Evolutionary conservation across 1,140 invertebrate species (phyloP).

Genomic region (Drosophila busckii): DNA sequence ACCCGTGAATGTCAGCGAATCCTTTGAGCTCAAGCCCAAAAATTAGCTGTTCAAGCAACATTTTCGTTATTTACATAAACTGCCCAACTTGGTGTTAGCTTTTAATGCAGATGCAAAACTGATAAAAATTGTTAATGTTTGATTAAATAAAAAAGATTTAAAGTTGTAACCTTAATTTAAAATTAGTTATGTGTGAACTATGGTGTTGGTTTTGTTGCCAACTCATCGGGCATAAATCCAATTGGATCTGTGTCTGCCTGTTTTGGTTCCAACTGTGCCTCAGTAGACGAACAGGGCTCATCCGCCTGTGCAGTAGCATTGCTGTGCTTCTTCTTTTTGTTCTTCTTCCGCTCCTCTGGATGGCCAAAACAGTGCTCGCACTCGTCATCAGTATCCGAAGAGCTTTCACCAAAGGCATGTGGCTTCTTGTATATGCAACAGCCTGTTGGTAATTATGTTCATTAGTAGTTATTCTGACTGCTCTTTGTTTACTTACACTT

Average conservation of each 20-base stretch:
- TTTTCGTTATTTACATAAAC: slow-evolving; percentile 1
- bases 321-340: slow-evolving; percentile 34
- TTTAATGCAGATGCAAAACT: slow-evolving; percentile 7
- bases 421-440: slow-evolving; percentile 94
- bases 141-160: slow-evolving; percentile 6
- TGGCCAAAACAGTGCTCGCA: slow-evolving; percentile 92
- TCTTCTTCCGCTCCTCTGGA: slow-evolving; percentile 85
- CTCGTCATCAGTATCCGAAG: slow-evolving; percentile 88
- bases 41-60: slow-evolving; percentile 17
- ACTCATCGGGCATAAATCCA: not conserved
- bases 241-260: not conserved
- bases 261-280: slow-evolving; percentile 1
- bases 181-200: not conserved
- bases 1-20: slow-evolving; percentile 53
- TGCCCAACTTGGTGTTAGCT: slow-evolving; percentile 14
- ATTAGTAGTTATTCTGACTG: too few relatives aligned
- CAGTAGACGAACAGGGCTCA: slow-evolving; percentile 38
- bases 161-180: not conserved
- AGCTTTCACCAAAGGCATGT: slow-evolving; percentile 88
- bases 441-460: slow-evolving; percentile 80
- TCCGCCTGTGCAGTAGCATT: slow-evolving; percentile 2
- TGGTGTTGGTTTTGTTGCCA: not conserved
- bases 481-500: slow-evolving; percentile 89
- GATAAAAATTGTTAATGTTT: slow-evolving; percentile 17
- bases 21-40: slow-evolving; percentile 61